Evolutionary conservation across 2,888 invertebrate genomes (phyloP), one percentile per base, ranked within the genome.

Genomic region (Thecophora atra): DNA sequence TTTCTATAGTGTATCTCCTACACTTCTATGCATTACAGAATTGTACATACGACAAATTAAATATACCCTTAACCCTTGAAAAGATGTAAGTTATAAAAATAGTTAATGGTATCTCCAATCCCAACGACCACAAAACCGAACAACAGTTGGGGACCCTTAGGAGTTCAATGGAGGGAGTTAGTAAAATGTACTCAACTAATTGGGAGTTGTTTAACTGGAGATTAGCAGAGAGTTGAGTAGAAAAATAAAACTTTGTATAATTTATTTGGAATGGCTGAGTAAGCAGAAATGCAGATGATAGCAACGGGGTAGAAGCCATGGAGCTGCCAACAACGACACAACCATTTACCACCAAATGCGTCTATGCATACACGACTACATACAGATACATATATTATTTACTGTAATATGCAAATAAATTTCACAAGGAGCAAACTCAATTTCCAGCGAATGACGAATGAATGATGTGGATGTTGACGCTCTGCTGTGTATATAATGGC

Each of bases 151-250:
- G 47, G 15, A 47, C 47, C 11, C 15, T 15, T n/a, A n/a, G n/a
- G n/a, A n/a, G n/a, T n/a, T n/a, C n/a, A n/a, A n/a, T n/a, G n/a
- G n/a, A 64, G 13, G 17, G 21, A 7, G 4, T 11, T 80, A 80
- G 81, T 76, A 73, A 79, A 81, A 83, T 83, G 83, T 82, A 79
- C 73, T 76, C 78, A 82, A 84, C 84, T 83, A 83, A 83, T 83
- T 83, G 84, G 80, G 82, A 83, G 83, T 83, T 84, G 79, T 82
- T 84, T 84, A 80, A 83, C 80, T 78, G 81, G 81, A 78, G 80
- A 82, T 82, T 81, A 78, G 56, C 78, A 80, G 28, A 21, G 47
- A 72, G 52, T 62, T 60, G 52, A 37, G 75, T 63, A 15, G 47
- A 24, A 54, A 62, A 66, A 30, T 8, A 37, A 37, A 70, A 78